Conservation (phyloP, 2,113 vertebrate genomes). For the Xyrauchen texanus region DNA sequence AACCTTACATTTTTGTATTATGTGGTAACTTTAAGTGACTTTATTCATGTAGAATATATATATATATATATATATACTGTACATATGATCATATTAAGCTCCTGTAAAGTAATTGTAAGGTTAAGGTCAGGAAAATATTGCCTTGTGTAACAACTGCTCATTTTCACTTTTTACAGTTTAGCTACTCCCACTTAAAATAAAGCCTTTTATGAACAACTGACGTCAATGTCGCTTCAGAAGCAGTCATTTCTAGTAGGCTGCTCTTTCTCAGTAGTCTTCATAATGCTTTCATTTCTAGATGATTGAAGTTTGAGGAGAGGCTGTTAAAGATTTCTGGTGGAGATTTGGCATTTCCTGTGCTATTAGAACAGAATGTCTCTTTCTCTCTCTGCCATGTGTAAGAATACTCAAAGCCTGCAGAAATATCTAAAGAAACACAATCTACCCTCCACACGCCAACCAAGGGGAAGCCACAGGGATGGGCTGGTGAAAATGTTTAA, state of each 20-base stretch:
- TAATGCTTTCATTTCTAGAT: not conserved
- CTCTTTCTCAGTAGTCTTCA: not conserved
- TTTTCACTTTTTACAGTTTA: conserved; percentile 4
- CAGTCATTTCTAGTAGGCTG: conserved; percentile 2
- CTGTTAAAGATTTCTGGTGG: conserved; percentile 7
- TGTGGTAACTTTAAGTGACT: too few relatives aligned
- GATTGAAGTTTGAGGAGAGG: not conserved
- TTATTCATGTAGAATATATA: too few relatives aligned
- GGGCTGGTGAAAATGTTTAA: not conserved
- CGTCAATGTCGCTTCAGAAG: not conserved
- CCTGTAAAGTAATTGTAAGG: too few relatives aligned
- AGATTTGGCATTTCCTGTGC: conserved; percentile 52
- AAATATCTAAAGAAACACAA: conserved; percentile 39
- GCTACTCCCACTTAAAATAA: too few relatives aligned
- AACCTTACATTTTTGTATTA: too few relatives aligned
- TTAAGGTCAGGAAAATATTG: too few relatives aligned
- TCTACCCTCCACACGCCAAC: not conserved
- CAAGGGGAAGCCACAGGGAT: conserved; percentile 15
- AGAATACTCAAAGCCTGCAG: conserved; percentile 37
- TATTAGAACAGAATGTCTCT: conserved; percentile 37
- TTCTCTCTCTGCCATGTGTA: conserved; percentile 47
- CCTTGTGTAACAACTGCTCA: not conserved
- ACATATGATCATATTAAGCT: too few relatives aligned
- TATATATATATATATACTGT: too few relatives aligned
- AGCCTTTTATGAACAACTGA: not conserved